Evolutionary conservation across 2,113 vertebrate species (phyloP), one percentile per base, ranked within the genome.

Genomic region (Pitta sordida): DNA sequence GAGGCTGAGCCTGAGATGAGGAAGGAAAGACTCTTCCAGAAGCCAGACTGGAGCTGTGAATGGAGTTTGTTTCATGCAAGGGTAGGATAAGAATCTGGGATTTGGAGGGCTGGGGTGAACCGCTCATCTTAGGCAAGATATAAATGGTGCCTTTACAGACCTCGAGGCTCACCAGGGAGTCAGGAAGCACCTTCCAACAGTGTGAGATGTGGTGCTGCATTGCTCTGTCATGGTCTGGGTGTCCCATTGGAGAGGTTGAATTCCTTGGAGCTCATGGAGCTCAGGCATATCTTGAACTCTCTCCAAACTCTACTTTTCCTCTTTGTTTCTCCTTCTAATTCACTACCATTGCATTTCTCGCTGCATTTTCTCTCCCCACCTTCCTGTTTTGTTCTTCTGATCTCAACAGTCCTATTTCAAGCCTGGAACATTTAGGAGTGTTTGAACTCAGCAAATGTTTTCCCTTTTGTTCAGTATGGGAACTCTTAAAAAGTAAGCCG

Each of bases 401-500:
- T 71, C 20, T 65, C 71, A 39, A 32, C 58, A 83, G 59, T 41
- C 34, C 24, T 67, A 2, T 88, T 91, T 41, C 52, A 44, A 65
- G 24, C 46, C 19, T 62, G 46, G 53, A 70, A 46, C 27, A 20
- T 41, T 41, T 55, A 29, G 23, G 39, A 79, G 21, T 67, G 20
- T 64, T 81, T 86, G 44, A 82, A 87, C 29, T 70, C 52, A 62
- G 62, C 14, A 46, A 64, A 60, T 37, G 36, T 68, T 91, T 90
- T 55, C 56, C 94, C 17, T 49, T 88, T 55, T 68, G 67, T 81
- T 91, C 86, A 39, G 18, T 32, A 24, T 65, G 43, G 59, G 32
- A 49, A 32, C 90, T 86, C 53, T 81, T 59, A 19, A 75, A 86
- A 81, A 48, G 27, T 63, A 84, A 60, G 30, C 34, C 88, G 53